Evolutionary conservation across 2,888 invertebrate species (phyloP), one percentile per base, ranked within the genome.

Genomic region (Harpalus rubripes): DNA sequence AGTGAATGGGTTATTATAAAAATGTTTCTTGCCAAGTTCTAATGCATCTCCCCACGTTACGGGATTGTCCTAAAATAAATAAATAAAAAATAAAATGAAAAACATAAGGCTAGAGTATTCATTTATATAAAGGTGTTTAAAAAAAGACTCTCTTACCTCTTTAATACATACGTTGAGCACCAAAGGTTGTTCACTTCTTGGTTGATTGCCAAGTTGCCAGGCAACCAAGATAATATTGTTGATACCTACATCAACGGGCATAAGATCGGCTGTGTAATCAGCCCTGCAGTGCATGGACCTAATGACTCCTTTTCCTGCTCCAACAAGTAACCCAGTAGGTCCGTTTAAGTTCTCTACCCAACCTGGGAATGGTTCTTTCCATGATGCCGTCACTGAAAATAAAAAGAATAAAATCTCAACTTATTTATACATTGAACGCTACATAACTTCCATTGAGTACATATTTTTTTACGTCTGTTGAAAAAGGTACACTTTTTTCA

Each of bases 261-360:
- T 93, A 0, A 96, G 91, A 87, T 97, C 96, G 0, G 95, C 94
- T 0, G 91, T 88, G 86, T 94, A 94, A 0, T 92, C 89, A 0
- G 92, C 92, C 63, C 94, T 92, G 89, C 96, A 96, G 86, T 96
- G 95, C 96, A 98, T 96, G 0, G 96, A 95, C 0, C 98, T 93
- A 41, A 98, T 95, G 0, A 98, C 95, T 87, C 96, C 98, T 91
- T 97, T 96, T 0, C 96, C 96, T 12, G 95, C 96, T 0, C 95
- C 96, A 1, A 96, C 94, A 88, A 97, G 90, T 0, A 97, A 90
- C 0, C 98, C 98, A 1, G 97, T 97, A 0, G 98, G 96, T 0
- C 98, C 98, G 89, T 98, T 98, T 78, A 97, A 92, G 88, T 96
- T 98, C 90, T 98, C 97, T 81, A 98, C 95, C 98, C 98, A 98